Conservation (phyloP, 2,888 invertebrate species). For the Artemia sinica region DNA sequence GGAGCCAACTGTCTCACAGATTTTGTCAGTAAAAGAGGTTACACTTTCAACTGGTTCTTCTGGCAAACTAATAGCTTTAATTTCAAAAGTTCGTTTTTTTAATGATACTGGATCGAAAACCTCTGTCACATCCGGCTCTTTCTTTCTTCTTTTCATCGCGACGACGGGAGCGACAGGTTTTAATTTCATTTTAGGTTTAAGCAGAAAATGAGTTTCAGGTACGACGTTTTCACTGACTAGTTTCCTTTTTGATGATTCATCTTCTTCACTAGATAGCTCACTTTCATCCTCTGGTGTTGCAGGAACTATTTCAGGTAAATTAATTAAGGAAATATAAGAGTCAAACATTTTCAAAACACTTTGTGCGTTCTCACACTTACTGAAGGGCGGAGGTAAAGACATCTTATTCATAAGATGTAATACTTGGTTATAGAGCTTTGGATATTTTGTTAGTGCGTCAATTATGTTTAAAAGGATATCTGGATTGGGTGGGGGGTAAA, state of each 20-base stretch:
- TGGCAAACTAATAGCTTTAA: neutral
- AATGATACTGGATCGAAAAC: conserved; percentile 25
- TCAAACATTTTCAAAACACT: conserved; percentile 27
- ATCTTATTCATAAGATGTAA: conserved; percentile 89
- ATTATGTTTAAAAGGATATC: conserved; percentile 58
- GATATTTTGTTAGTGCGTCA: conserved; percentile 51
- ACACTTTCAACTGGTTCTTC: neutral
- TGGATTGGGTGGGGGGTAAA: conserved; percentile 57
- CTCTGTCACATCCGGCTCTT: neutral
- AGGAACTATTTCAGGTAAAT: conserved; percentile 27
- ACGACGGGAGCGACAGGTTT: conserved; percentile 14
- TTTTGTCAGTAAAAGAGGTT: conserved; percentile 6
- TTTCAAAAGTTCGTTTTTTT: conserved; percentile 27
- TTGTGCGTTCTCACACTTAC: conserved; percentile 25
- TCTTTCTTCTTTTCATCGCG: neutral
- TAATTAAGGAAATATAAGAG: conserved; percentile 31
- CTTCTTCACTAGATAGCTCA: conserved; percentile 18
- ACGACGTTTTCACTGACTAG: neutral
- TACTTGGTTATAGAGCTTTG: conserved; percentile 59
- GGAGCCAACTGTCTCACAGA: conserved; percentile 33
- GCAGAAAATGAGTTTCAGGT: neutral
- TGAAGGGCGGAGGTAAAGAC: conserved; percentile 71
- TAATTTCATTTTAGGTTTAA: neutral
- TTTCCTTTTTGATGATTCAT: conserved; percentile 14
- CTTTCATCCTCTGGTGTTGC: conserved; percentile 20